Evolutionary conservation across 2,113 vertebrate species (phyloP), one percentile per base, ranked within the genome.

Genomic region (Ursus arctos): DNA sequence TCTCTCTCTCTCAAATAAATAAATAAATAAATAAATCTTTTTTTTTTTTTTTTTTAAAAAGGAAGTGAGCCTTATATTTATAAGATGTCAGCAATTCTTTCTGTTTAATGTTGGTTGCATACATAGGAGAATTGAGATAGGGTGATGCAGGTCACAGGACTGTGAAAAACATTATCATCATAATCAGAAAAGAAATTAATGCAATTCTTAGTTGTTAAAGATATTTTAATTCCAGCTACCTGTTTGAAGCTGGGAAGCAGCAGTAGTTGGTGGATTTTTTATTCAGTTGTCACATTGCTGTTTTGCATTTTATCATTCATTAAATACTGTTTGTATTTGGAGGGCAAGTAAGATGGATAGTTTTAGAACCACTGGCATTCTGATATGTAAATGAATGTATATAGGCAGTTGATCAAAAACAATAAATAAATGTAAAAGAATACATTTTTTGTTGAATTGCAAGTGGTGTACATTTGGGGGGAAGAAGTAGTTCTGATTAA

Each of bases 261-360:
- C 69, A 63, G 24, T 94, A 14, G 2, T 84, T 96, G 31, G 28
- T 86, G 24, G 31, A n/a, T 55, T 83, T 83, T 93, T 90, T 57
- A 90, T 87, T 87, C 26, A 83, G 36, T 72, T 96, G 6, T 86
- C 90, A 57, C 5, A 40, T 63, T 95, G 14, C 26, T 43, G 9
- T 71, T 97, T 95, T 95, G 24, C 31, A 80, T 93, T 91, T 94
- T 93, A 88, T 71, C 9, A 65, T 77, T 95, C 22, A 63, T 53
- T 93, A 96, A 95, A 19, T 95, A 84, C 31, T 93, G 0, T 71
- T 86, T 95, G 13, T 94, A 28, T 95, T 96, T 79, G 57, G 59
- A 96, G 18, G 6, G 22, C 61, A 97, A 88, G 12, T 95, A 43
- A 93, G 67, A 61, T 93, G 6, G n/a, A 24, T 74, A 83, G 47